Percentiles rank a stretch among this genome's conserved stretches.
Conservation (phyloP, 2,113 vertebrate genomes). For the Coreoperca whiteheadi region DNA sequence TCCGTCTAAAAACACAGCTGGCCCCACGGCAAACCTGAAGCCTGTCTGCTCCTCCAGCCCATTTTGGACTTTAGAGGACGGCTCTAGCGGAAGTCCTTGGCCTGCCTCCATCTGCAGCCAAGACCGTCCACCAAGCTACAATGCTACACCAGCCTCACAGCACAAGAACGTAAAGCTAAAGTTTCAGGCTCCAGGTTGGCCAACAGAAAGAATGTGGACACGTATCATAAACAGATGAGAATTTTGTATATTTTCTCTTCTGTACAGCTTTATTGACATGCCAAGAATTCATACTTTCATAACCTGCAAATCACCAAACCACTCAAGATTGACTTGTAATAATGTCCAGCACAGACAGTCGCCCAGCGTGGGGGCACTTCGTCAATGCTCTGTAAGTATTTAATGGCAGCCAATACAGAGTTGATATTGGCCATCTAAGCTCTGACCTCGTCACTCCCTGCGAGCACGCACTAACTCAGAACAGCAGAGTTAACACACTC, state of each 20-base stretch:
- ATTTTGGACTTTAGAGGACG: slow-evolving; percentile 24
- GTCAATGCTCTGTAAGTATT: slow-evolving; percentile 47
- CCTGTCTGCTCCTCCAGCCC: slow-evolving; percentile 24
- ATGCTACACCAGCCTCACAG: not conserved
- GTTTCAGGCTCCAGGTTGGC: slow-evolving; percentile 10
- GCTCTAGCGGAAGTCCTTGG: slow-evolving; percentile 8
- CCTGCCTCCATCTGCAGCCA: slow-evolving; percentile 20
- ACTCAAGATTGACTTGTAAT: slow-evolving; percentile 23
- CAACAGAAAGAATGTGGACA: slow-evolving; percentile 28
- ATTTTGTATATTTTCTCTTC: slow-evolving; percentile 27
- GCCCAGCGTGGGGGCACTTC: slow-evolving; percentile 20
- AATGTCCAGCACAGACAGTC: slow-evolving; percentile 50
- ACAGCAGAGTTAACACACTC: slow-evolving; percentile 15
- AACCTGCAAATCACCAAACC: slow-evolving; percentile 46
- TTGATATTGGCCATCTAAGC: slow-evolving; percentile 28
- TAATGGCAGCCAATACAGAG: slow-evolving; percentile 29
- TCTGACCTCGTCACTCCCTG: slow-evolving; percentile 3
- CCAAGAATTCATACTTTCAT: slow-evolving; percentile 53
- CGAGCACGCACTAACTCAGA: slow-evolving; percentile 8
- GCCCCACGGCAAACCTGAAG: slow-evolving; percentile 48
- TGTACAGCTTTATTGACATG: slow-evolving; percentile 20
- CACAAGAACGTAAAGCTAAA: not conserved
- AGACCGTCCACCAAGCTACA: not conserved
- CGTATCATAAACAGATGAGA: slow-evolving; percentile 14
- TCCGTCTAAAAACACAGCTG: slow-evolving; percentile 34